Percentiles rank a stretch among this genome's conserved stretches.
phyloP scores from a whole-genome alignment of 1,140 invertebrate genomes.

The Zaprionus lachaisei region DNA sequence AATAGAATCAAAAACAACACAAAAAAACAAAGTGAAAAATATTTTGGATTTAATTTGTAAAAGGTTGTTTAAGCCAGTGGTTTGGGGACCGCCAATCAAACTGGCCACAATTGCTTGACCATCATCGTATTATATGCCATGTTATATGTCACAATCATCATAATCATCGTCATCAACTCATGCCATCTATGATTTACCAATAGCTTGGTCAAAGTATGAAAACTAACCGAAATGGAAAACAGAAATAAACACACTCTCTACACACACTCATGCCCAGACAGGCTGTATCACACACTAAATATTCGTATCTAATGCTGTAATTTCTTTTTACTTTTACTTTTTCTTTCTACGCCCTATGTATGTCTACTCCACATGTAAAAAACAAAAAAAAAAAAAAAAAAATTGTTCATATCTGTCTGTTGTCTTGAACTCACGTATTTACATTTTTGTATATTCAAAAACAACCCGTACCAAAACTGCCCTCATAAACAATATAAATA shows the following conservation, averaged over 20 bases:
- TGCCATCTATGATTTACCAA: not conserved
- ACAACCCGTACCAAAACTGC: constrained; percentile 67
- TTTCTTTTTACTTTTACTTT: constrained; percentile 80
- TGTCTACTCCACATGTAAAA: constrained; percentile 53
- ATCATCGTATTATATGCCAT: not conserved
- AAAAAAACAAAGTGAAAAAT: constrained; percentile 12
- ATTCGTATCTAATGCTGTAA: constrained; percentile 82
- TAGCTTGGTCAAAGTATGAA: not conserved
- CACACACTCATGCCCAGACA: constrained; percentile 23
- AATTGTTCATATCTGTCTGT: constrained; percentile 61
- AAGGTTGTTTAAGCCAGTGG: constrained; percentile 6
- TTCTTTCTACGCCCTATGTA: constrained; percentile 70
- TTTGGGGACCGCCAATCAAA: not conserved
- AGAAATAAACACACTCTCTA: constrained; percentile 16
- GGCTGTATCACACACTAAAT: constrained; percentile 51
- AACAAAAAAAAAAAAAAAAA: constrained; percentile 42
- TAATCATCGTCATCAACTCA: not conserved
- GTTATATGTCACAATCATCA: not conserved
- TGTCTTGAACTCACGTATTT: constrained; percentile 65
- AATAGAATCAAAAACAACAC: constrained; percentile 42
- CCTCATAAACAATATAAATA: constrained; percentile 51
- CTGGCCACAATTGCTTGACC: constrained; percentile 1
- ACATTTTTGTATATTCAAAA: constrained; percentile 71
- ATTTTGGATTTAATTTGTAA: constrained; percentile 34
- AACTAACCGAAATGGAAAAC: constrained; percentile 15